Conservation (phyloP, 2,113 vertebrate species). For the Muntiacus muntjak region DNA sequence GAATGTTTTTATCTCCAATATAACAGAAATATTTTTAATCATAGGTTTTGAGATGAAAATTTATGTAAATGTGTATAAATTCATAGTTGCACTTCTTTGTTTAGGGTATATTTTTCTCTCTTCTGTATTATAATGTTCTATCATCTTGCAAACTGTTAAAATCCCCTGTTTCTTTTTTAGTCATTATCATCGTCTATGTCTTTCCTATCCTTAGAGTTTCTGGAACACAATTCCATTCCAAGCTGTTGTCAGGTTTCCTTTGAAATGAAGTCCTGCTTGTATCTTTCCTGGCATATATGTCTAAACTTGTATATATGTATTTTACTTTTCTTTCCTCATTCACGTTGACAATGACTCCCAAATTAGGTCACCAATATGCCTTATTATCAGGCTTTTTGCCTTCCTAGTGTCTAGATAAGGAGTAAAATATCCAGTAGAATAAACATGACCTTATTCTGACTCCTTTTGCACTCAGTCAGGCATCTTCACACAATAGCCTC, state of each 20-base stretch:
- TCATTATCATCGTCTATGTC: constrained; percentile 2
- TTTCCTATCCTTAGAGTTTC: neutral
- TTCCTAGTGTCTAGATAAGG: constrained; percentile 3
- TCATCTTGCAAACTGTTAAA: neutral
- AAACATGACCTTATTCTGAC: constrained; percentile 23
- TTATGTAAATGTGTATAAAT: neutral
- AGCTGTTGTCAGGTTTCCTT: neutral
- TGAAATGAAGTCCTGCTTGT: neutral
- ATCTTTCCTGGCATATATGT: neutral
- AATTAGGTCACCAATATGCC: neutral
- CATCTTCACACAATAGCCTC: neutral
- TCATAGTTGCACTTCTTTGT: neutral
- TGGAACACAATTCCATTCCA: neutral
- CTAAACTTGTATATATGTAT: neutral
- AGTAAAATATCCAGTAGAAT: neutral
- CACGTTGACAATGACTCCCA: neutral
- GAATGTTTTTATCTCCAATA: neutral
- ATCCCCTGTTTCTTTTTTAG: neutral
- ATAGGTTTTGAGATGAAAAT: neutral
- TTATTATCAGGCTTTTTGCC: neutral
- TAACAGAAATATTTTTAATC: constrained; percentile 8
- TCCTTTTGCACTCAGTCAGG: neutral
- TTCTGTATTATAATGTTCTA: neutral
- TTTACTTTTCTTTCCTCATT: constrained; percentile 23
- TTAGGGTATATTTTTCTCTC: neutral